A percentile compares a stretch with the other conserved stretches of the same genome.
Evolutionary conservation across 2,888 invertebrate species (phyloP).

Genomic region (Choristoneura rosaceana): DNA sequence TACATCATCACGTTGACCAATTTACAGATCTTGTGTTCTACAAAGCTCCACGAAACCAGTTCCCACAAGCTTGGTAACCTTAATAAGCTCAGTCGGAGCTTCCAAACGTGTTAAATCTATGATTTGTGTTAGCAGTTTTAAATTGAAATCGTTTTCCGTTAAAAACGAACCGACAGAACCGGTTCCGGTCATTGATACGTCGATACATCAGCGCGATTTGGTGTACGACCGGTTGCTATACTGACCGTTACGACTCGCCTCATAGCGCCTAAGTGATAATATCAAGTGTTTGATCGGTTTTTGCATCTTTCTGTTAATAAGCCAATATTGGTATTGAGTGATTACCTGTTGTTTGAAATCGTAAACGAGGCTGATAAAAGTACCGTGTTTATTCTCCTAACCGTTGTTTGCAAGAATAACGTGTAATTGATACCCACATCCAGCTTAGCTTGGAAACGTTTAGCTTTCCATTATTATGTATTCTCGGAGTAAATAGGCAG

Average conservation of each 20-base stretch:
- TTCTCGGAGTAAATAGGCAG: conserved; percentile 56
- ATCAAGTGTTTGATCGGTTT: conserved; percentile 60
- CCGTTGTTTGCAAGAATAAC: conserved; percentile 37
- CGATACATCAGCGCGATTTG: conserved; percentile 54
- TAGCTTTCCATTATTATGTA: conserved; percentile 69
- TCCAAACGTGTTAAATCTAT: conserved; percentile 50
- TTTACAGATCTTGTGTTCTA: conserved; percentile 59
- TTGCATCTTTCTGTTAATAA: conserved; percentile 61
- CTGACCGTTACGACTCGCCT: conserved; percentile 72
- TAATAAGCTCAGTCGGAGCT: conserved; percentile 40
- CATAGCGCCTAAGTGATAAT: conserved; percentile 62
- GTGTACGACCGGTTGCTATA: conserved; percentile 60
- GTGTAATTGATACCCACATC: conserved; percentile 39
- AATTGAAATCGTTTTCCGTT: conserved; percentile 55
- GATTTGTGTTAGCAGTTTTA: conserved; percentile 61
- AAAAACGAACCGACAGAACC: conserved; percentile 51
- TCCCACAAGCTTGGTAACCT: conserved; percentile 43
- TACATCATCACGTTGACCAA: conserved; percentile 54
- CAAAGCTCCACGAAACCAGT: conserved; percentile 52
- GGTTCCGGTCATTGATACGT: conserved; percentile 61
- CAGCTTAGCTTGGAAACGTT: conserved; percentile 46
- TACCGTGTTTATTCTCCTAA: conserved; percentile 18
- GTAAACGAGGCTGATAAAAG: conserved; percentile 29
- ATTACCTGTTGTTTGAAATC: conserved; percentile 33
- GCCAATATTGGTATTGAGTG: conserved; percentile 58